Base-by-base conservation (phyloP, 2,797 vertebrate species). In the Hylomyscus alleni region DNA sequence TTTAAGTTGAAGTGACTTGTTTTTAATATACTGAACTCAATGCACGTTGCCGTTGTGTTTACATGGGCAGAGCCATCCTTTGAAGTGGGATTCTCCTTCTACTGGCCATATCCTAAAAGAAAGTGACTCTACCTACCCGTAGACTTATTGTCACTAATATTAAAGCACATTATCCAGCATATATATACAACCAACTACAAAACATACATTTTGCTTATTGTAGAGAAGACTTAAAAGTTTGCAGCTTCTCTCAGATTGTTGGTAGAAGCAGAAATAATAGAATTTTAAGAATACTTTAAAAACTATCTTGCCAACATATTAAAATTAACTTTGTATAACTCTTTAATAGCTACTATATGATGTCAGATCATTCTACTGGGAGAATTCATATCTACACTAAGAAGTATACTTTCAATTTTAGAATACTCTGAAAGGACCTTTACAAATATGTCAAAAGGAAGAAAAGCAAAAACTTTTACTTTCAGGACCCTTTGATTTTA, bases 271-370 rank as follows among this genome's bases (percentile, higher is more conserved):
- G 72, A 88, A 56, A 22, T 31, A 96, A 50, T 15, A 58, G 37
- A 73, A 34, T 54, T 87, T 84, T 13, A 56, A 89, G 13, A 90
- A 81, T 47, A 13, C 77, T 93, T 75, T 40, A 65, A 95, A 95
- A 91, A 56, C 44, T 54, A 83, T n/a, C 6, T 7, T 86, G 24
- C n/a, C 81, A 92, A 80, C 3, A 40, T 6, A 93, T 10, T 47
- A 92, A 85, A 77, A 67, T 1, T 8, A 82, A 86, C 78, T 87
- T 80, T 24, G 86, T 44, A 76, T 29, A 77, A 88, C 0, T 90
- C 78, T 12, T 24, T 75, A 86, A 7, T 80, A 31, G 3, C 40
- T 6, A 7, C 6, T 87, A 78, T 60, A 29, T 89, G 7, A 78
- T 81, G 90, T 77, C 6, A 91, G 76, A 54, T 84, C 1, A 56